Conservation (phyloP, 2,113 vertebrate species). For the Platanista minor region DNA sequence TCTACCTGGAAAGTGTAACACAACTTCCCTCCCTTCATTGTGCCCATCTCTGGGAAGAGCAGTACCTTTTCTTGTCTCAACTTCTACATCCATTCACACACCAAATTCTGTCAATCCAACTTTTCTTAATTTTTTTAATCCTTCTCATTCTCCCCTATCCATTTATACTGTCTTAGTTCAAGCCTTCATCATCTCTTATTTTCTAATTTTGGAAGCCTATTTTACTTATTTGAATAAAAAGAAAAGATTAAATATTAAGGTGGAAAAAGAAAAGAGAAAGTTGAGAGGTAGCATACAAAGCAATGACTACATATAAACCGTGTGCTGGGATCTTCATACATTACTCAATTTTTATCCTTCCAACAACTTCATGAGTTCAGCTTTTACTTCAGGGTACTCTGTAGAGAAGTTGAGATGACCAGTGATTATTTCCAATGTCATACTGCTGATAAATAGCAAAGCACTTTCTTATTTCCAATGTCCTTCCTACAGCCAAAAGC, state of each 20-base stretch:
- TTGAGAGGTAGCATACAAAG: neutral
- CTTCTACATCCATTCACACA: too few species aligned
- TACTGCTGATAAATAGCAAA: neutral
- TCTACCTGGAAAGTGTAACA: neutral
- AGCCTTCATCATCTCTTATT: neutral
- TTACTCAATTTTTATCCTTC: neutral
- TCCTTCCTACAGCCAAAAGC: neutral
- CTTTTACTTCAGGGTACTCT: neutral
- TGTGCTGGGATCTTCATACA: neutral
- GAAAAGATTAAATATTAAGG: neutral
- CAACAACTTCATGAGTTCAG: neutral
- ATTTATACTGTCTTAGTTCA: neutral
- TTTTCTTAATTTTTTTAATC: neutral
- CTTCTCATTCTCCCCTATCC: neutral
- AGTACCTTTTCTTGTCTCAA: neutral
- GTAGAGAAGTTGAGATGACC: neutral
- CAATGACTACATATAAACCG: neutral
- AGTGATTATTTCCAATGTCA: neutral
- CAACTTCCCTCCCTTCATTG: rapidly evolving
- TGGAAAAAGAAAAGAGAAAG: neutral
- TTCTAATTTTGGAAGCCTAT: neutral
- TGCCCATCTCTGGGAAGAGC: neutral
- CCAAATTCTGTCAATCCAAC: neutral
- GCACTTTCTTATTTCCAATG: neutral
- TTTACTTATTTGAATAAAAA: neutral